phyloP scores from a whole-genome alignment of 2,888 invertebrate species.

The Orchestes rusci region DNA sequence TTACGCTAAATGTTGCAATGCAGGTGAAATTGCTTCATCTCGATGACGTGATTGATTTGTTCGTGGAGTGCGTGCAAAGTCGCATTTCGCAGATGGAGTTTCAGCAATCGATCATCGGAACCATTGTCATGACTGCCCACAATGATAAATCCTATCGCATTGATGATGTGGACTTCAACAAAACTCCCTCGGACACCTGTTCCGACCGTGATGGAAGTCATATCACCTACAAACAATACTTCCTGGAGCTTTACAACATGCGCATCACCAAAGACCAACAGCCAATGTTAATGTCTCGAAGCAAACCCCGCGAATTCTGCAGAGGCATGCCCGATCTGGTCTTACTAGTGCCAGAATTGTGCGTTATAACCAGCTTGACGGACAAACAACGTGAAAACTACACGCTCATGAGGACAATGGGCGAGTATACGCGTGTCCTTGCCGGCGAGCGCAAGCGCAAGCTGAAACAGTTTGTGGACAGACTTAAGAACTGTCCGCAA shows the following conservation, averaged over 20 bases:
- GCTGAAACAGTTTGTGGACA: conserved; percentile 57
- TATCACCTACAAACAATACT: conserved; percentile 19
- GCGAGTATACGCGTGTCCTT: conserved; percentile 64
- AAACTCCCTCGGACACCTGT: conserved; percentile 56
- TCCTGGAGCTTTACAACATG: conserved; percentile 16
- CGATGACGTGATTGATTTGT: conserved; percentile 62
- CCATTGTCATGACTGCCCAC: conserved; percentile 67
- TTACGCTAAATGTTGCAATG: conserved; percentile 76
- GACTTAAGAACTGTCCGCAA: conserved; percentile 49
- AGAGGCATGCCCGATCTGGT: conserved; percentile 62
- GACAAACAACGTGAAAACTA: conserved; percentile 49
- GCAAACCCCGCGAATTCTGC: conserved; percentile 63
- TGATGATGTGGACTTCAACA: conserved; percentile 63
- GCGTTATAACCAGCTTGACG: conserved; percentile 73
- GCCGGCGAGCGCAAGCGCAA: conserved; percentile 61
- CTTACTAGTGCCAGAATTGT: conserved; percentile 76
- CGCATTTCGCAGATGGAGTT: conserved; percentile 31
- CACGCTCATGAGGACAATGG: conserved; percentile 61
- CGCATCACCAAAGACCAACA: conserved; percentile 45
- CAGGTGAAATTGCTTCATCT: conserved; percentile 76
- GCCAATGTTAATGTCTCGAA: conserved; percentile 70
- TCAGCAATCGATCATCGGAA: conserved; percentile 49
- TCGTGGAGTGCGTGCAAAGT: conserved; percentile 48
- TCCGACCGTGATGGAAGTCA: conserved; percentile 47
- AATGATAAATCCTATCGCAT: conserved; percentile 69